Percentiles rank a stretch among this genome's conserved stretches.
These are phyloP conservation scores for Lacanobia wlatinum DNA, from an alignment of 2,888 invertebrate genomes.

Conservation along the genomic window DNA sequence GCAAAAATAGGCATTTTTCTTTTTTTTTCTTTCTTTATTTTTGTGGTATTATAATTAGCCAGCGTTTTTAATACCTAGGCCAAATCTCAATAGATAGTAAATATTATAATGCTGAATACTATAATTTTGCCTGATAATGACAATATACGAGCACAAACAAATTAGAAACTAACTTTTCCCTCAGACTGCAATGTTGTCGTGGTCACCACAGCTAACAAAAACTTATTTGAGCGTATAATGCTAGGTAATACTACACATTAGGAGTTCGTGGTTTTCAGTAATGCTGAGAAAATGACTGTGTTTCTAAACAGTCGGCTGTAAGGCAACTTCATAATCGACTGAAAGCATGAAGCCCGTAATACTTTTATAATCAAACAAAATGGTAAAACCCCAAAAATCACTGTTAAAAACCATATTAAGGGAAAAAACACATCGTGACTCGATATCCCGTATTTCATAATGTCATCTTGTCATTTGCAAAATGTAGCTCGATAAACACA, in stretches of 20 bases:
- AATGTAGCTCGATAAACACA: constrained; percentile 72
- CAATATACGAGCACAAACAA: constrained; percentile 18
- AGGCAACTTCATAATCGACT: constrained; percentile 20
- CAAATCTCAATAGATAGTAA: no score
- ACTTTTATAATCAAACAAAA: neutral
- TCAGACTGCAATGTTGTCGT: constrained; percentile 2
- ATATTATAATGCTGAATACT: no score
- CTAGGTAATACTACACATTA: constrained; percentile 25
- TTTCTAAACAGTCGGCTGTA: constrained; percentile 17
- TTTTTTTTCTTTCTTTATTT: neutral
- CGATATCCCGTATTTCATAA: constrained; percentile 75
- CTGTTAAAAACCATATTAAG: neutral
- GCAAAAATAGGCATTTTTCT: no score
- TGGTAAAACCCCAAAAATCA: neutral
- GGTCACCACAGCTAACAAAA: constrained; percentile 3
- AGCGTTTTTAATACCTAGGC: neutral
- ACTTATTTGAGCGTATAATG: constrained; percentile 19
- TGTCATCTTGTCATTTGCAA: constrained; percentile 73
- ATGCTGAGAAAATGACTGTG: constrained; percentile 26
- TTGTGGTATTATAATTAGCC: neutral
- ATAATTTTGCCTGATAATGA: neutral
- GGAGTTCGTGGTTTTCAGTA: constrained; percentile 29
- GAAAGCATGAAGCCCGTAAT: neutral
- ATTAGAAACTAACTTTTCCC: constrained; percentile 36
- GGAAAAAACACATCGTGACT: constrained; percentile 31